A percentile compares a stretch with the other conserved stretches of the same genome.
phyloP scores from a whole-genome alignment of 2,888 invertebrate species.

The Tortrix viridana region DNA sequence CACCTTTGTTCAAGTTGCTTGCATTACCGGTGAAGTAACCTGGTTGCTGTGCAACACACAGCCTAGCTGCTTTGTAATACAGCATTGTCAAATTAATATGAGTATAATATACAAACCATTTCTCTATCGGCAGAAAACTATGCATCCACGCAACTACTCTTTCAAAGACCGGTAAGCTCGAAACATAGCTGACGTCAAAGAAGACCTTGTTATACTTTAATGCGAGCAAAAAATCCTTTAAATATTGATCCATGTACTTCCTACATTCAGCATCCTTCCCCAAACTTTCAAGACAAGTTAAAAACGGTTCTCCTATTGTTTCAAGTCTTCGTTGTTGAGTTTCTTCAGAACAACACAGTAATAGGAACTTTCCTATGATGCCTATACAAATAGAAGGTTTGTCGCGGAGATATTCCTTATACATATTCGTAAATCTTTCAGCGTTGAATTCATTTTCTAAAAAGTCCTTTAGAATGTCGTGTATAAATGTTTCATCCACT shows the following conservation, averaged over 20 bases:
- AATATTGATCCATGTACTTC: not conserved
- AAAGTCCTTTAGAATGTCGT: not conserved
- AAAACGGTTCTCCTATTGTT: constrained; percentile 7
- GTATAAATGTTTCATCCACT: constrained; percentile 13
- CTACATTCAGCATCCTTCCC: constrained; percentile 4
- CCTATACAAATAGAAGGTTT: not conserved
- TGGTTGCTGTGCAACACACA: constrained; percentile 9
- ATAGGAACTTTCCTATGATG: constrained; percentile 10
- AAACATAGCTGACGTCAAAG: constrained; percentile 15
- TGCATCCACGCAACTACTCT: constrained; percentile 19
- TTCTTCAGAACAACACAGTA: constrained; percentile 19
- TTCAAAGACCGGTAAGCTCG: constrained; percentile 26
- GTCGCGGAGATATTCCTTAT: not conserved
- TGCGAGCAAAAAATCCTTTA: constrained; percentile 9
- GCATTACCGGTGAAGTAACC: constrained; percentile 2
- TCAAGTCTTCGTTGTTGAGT: constrained; percentile 9
- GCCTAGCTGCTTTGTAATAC: constrained; percentile 13
- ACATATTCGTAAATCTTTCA: not conserved
- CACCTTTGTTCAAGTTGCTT: constrained; percentile 14
- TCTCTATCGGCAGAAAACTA: constrained; percentile 9
- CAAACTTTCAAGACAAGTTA: constrained; percentile 1
- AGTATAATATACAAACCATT: constrained; percentile 18
- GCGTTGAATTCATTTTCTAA: constrained; percentile 2
- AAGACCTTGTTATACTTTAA: constrained; percentile 25
- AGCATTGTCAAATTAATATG: constrained; percentile 20